phyloP scores from a whole-genome alignment of 2,888 invertebrate genomes.

The Apamea anceps region DNA sequence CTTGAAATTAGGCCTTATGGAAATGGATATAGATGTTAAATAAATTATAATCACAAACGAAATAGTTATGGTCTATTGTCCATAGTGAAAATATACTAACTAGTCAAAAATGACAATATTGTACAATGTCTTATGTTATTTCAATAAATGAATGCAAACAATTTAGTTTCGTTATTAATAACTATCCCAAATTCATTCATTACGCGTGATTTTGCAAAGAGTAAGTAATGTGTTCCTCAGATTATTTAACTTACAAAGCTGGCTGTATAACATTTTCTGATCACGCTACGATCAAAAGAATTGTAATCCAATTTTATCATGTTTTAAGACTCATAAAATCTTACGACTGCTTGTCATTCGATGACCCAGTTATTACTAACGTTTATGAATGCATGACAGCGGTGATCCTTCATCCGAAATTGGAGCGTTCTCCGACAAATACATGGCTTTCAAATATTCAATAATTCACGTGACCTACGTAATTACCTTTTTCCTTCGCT shows the following conservation, averaged over 20 bases:
- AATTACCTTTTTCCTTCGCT: slow-evolving; percentile 2
- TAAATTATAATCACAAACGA: slow-evolving; percentile 70
- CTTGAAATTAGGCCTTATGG: slow-evolving; percentile 70
- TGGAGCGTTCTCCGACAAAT: background rate
- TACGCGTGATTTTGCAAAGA: background rate
- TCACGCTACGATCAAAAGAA: background rate
- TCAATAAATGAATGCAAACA: slow-evolving; percentile 74
- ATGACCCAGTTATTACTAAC: slow-evolving; percentile 41
- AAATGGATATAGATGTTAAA: slow-evolving; percentile 65
- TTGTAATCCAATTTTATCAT: slow-evolving; percentile 19
- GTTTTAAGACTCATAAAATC: slow-evolving; percentile 29
- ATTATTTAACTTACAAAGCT: background rate
- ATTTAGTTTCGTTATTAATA: slow-evolving; percentile 20
- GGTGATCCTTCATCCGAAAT: background rate
- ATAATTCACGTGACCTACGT: slow-evolving; percentile 11
- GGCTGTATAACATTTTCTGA: slow-evolving; percentile 3
- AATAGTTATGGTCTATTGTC: slow-evolving; percentile 73
- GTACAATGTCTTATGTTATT: slow-evolving; percentile 73
- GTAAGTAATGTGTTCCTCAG: background rate
- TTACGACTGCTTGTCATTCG: slow-evolving; percentile 27
- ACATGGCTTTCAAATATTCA: slow-evolving; percentile 4
- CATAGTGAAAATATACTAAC: slow-evolving; percentile 68
- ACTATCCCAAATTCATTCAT: background rate
- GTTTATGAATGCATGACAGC: slow-evolving; percentile 28
- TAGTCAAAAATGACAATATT: slow-evolving; percentile 73